Percentiles rank a stretch among this genome's conserved stretches.
Evolutionary conservation across 2,888 invertebrate species (phyloP).

Genomic region (Mamestra brassicae): DNA sequence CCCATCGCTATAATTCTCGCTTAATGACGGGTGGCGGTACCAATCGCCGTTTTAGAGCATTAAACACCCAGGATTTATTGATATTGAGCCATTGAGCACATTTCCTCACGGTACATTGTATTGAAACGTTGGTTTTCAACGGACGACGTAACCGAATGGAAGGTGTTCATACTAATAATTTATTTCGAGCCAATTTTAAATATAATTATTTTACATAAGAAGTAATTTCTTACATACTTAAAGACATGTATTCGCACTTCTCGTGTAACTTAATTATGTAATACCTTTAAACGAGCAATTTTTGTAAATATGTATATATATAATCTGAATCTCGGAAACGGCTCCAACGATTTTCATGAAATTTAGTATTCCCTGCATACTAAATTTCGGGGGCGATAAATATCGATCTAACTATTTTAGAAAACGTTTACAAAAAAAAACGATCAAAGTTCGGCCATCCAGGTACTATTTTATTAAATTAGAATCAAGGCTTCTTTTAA

Average conservation of each 20-base stretch:
- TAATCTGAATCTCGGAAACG: no score
- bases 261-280: not conserved
- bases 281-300: no score
- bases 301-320: no score
- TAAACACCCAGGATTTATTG: conserved; percentile 58
- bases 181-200: not conserved
- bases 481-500: not conserved
- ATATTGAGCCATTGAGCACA: conserved; percentile 48
- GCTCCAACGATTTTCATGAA: no score
- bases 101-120: conserved; percentile 43
- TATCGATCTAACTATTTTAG: no score
- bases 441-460: no score
- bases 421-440: no score
- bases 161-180: not conserved
- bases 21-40: conserved; percentile 62
- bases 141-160: not conserved
- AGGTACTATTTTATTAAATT: not conserved
- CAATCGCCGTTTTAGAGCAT: conserved; percentile 60
- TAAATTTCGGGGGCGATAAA: no score
- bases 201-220: not conserved
- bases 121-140: conserved; percentile 32
- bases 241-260: not conserved
- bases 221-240: conserved; percentile 2
- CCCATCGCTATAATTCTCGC: conserved; percentile 59
- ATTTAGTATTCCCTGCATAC: no score